Evolutionary conservation across 2,797 vertebrate genomes (phyloP), one percentile per base, ranked within the genome.

Genomic region (Sylvia borin): DNA sequence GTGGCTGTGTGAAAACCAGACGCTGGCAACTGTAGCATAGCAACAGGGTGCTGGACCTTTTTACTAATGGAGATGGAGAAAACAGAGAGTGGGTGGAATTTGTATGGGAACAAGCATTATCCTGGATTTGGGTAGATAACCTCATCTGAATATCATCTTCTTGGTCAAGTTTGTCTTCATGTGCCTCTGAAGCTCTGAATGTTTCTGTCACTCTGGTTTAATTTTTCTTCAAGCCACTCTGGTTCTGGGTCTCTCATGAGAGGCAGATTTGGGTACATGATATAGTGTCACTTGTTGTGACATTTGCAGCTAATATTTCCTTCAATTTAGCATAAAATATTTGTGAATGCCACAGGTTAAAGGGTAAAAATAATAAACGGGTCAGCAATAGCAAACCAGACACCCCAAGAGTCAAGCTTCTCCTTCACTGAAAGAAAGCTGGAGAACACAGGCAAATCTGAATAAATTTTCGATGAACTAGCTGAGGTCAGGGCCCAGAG

Each of bases 11-110:
- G 82, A 78, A 93, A 93, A 88, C 36, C 70, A 95, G 87, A 82
- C 72, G 54, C 45, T 82, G 78, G 76, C 68, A 95, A 90, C 86
- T 38, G 96, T 97, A 96, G 81, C 97, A 92, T 96, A 97, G 95
- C 97, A 97, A 97, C 95, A 65, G 55, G 88, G 67, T 91, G 88
- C 47, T 95, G 87, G 92, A 90, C 90, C 55, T 88, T 75, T 92
- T 88, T 68, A 47, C 68, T 78, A 67, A 61, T 55, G 58, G 74
- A 83, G 34, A 73, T 82, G 36, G 42, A 84, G 42, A 80, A 95
- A 95, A 84, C 85, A 76, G 32, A 16, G 66, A 78, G 85, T 85
- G 75, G 57, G 91, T 92, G 93, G 91, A 89, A 88, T 88, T 67
- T 75, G 34, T 78, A 53, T 7, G 13, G 27, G 50, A 91, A 65